Evolutionary conservation across 2,888 invertebrate species (phyloP).

Genomic region (Globia sparganii): DNA sequence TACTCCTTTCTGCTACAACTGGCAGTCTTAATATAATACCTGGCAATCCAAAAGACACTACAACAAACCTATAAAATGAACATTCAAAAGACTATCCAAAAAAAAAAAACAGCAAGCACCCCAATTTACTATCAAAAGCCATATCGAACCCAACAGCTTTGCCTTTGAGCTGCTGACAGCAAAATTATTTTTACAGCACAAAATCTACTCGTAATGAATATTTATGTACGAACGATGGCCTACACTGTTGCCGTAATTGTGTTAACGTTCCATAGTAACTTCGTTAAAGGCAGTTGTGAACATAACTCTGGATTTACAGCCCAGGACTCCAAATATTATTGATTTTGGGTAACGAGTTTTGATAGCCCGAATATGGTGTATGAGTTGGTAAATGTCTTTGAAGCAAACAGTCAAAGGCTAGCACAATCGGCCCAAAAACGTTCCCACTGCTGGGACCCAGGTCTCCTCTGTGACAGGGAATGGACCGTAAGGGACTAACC

Average conservation of each 20-base stretch:
- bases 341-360: conserved; percentile 2
- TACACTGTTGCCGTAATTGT: conserved; percentile 73
- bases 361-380: background rate
- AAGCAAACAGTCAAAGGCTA: background rate
- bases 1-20: background rate
- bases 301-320: conserved; percentile 21
- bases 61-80: background rate
- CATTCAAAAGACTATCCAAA: background rate
- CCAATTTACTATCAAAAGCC: conserved; percentile 13
- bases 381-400: background rate
- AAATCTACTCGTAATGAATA: conserved; percentile 77
- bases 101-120: conserved; percentile 5
- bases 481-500: too few species aligned
- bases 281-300: conserved; percentile 64
- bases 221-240: conserved; percentile 73
- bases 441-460: background rate
- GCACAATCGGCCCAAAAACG: too few species aligned
- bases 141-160: conserved; percentile 22
- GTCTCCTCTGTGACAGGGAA: background rate
- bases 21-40: background rate
- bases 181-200: conserved; percentile 68
- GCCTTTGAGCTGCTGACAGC: conserved; percentile 52
- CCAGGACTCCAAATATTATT: conserved; percentile 13
- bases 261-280: conserved; percentile 74
- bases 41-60: background rate